Percentiles rank a stretch among this genome's conserved stretches.
phyloP scores from a whole-genome alignment of 2,797 vertebrate species.

The Arctocebus calabarensis region DNA sequence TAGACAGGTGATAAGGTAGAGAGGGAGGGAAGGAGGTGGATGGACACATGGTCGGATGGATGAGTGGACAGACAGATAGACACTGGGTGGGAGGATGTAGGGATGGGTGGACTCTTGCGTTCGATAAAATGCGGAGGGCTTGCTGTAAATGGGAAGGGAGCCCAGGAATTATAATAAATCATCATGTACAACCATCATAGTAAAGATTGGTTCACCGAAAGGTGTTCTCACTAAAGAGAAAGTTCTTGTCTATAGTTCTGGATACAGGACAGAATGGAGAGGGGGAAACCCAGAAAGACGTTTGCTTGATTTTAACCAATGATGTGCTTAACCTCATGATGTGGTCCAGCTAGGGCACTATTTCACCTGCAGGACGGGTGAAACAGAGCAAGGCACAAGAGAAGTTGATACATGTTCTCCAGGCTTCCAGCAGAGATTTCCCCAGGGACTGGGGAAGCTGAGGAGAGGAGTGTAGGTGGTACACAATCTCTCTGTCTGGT shows the following conservation, averaged over 20 bases:
- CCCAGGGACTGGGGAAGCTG: conserved; percentile 84
- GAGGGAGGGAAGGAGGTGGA: not conserved
- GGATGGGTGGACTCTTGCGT: not conserved
- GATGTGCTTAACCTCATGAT: not conserved
- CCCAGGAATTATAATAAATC: not conserved
- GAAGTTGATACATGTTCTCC: not conserved
- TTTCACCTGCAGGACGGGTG: conserved; percentile 81
- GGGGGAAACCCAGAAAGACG: not conserved
- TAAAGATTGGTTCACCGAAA: not conserved
- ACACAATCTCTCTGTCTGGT: conserved; percentile 80
- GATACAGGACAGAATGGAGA: not conserved
- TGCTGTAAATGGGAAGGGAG: not conserved
- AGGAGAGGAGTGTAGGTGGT: conserved; percentile 82
- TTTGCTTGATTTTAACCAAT: not conserved
- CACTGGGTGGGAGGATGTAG: no score
- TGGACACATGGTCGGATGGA: not conserved
- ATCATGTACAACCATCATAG: not conserved
- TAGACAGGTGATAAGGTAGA: not conserved
- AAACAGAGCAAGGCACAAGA: conserved; percentile 51
- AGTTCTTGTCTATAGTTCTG: not conserved
- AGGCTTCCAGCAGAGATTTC: conserved; percentile 81
- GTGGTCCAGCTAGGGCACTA: conserved; percentile 16
- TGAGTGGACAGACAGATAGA: not conserved
- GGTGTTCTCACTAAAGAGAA: not conserved
- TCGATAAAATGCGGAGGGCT: not conserved